Evolutionary conservation across 2,888 invertebrate genomes (phyloP), one percentile per base, ranked within the genome.

Genomic region (Ligdia adustata): DNA sequence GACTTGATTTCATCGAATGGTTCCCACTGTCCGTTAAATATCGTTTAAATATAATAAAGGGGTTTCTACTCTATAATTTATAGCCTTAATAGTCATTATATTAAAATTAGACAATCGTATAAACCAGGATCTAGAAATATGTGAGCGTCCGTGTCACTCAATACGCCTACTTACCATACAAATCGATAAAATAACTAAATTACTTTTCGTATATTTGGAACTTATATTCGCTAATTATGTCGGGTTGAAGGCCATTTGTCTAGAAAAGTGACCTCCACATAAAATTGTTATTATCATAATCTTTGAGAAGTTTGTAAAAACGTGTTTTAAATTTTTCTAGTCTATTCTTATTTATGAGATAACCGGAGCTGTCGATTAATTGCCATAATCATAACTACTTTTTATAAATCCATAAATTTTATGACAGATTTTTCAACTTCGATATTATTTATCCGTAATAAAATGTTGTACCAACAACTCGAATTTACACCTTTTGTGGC

Each of bases 121-220:
- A 5, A 31, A 41, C 35, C 24, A 47, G 47, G 40, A 40, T 27
- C 7, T 20, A 14, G 3, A 41, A 16, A 14, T 33, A 28, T 14
- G 9, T 40, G 12, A 7, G 9, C 31, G 14, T 2, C 13, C 26
- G 5, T 35, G 18, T 26, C 33, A 33, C 13, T 14, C 15, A 15
- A 37, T 9, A 9, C 4, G 22, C 14, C 11, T 38, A 42, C 2
- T 48, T 48, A 38, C 12, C 48, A 48, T 48, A 48, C 32, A 48
- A 38, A 48, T 48, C 15, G 48, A 22, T 16, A 9, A 37, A 33
- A 48, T 38, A 48, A 38, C 18, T 31, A 37, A 29, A 24, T 31
- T 24, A 41, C 4, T 28, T 31, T n/a, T 31, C 7, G 27, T 12
- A 15, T 24, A 9, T 24, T 37, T 14, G 26, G 37, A 37, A 9